Base-by-base conservation (phyloP, 2,888 invertebrate genomes). In the Serrognathus titanus region DNA sequence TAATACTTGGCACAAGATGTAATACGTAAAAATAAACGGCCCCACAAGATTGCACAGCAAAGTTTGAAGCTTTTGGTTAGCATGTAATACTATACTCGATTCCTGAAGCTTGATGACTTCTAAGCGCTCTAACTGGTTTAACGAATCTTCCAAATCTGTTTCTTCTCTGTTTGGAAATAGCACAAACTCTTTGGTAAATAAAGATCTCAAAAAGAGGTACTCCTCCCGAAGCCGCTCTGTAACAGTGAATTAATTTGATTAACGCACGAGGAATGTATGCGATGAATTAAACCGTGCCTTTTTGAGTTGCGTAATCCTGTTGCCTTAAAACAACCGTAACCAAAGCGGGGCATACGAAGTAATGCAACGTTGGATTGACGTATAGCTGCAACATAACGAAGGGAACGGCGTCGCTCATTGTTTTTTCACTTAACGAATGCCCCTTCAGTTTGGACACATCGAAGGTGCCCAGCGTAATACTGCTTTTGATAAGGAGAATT, bases 331-430 rank as follows among this genome's bases (percentile, higher is more conserved):
- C 75, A 48, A 82, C 65, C 36, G 80, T 75, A 49, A 89, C 71
- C 43, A 88, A 75, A 0, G 88, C 85, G 1, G 86, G 82, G 61
- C 86, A 83, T 36, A 85, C 80, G 16, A 91, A 69, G 77, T 86
- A 87, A 69, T 88, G 86, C 61, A 91, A 77, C 35, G 84, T 80
- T 0, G 91, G 89, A 78, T 92, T 92, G 38, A 88, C 83, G 69
- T 92, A 92, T 61, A 89, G 78, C 71, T 90, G 88, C 38, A 91
- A 74, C 70, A 88, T 86, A 38, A 92, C 79, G 49, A 86, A 79
- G 0, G 92, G 88, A 31, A 91, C 82, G 0, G 88, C 86, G 56
- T 81, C 77, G 43, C 81, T 81, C 85, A 92, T 87, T 0, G 87
- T 88, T 63, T 83, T 78, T 8, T 86, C 82, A 11, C 81, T 79